Conservation (phyloP, 2,797 vertebrate genomes). For the Glossophaga mutica region DNA sequence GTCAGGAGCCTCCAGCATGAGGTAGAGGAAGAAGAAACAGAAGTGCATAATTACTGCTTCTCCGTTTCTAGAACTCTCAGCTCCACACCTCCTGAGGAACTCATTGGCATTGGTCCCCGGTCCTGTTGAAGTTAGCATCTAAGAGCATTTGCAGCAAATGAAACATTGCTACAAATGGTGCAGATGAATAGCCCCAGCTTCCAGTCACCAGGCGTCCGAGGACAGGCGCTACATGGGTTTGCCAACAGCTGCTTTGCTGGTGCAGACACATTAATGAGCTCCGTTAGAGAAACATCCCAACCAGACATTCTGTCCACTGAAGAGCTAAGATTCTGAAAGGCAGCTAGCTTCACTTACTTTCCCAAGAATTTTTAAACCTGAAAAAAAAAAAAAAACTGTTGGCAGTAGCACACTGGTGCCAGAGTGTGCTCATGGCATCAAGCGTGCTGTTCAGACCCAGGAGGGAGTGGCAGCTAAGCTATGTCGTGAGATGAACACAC, state of each 20-base stretch:
- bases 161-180: background rate
- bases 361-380: background rate
- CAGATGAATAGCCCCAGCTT: background rate
- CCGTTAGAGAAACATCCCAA: background rate
- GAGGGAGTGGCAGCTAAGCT: background rate
- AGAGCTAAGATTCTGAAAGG: background rate
- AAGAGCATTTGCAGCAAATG: background rate
- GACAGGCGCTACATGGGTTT: background rate
- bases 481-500: background rate
- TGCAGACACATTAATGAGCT: background rate
- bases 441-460: background rate
- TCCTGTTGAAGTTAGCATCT: background rate
- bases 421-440: background rate
- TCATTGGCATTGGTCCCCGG: background rate
- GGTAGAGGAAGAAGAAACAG: background rate
- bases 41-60: background rate
- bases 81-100: background rate
- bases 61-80: background rate
- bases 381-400: background rate
- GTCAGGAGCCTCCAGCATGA: background rate
- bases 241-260: background rate
- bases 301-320: background rate
- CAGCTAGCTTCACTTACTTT: background rate
- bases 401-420: background rate
- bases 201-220: background rate